phyloP scores from a whole-genome alignment of 2,888 invertebrate genomes.

The Helleia helle region DNA sequence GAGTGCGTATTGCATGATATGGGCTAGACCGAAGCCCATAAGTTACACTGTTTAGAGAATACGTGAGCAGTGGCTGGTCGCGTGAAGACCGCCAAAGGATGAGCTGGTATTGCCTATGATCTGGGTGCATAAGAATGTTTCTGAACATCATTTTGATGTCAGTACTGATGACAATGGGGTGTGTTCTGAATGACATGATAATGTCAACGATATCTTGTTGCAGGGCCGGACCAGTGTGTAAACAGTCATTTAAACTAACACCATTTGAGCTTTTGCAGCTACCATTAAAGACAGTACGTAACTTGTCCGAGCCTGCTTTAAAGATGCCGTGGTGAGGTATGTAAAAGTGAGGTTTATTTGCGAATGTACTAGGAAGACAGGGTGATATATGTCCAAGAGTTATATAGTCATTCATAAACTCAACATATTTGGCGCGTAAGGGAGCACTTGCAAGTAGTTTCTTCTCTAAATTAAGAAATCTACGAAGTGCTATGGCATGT shows the following conservation, averaged over 20 bases:
- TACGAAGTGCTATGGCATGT: neutral
- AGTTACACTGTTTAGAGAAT: neutral
- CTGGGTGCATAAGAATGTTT: slow-evolving; percentile 9
- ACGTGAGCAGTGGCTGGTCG: too few species aligned
- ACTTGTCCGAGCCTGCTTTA: slow-evolving; percentile 4
- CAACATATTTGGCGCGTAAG: neutral
- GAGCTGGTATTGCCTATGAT: slow-evolving; percentile 11
- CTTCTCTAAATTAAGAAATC: neutral
- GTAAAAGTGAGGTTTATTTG: neutral
- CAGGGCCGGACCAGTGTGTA: slow-evolving; percentile 3
- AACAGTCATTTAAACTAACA: slow-evolving; percentile 1
- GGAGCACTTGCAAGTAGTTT: neutral
- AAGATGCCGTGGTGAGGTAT: neutral
- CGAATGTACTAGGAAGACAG: neutral
- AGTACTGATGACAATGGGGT: slow-evolving; percentile 9
- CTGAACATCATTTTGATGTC: slow-evolving; percentile 13
- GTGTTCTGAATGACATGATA: too few species aligned
- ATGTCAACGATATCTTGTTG: slow-evolving; percentile 8
- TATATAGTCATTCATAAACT: neutral
- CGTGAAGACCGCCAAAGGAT: slow-evolving; percentile 9
- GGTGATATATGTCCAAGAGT: neutral
- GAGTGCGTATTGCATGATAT: too few species aligned
- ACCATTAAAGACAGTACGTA: slow-evolving; percentile 8
- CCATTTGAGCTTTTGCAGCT: slow-evolving; percentile 4
- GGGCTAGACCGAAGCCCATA: too few species aligned